A percentile compares a stretch with the other conserved stretches of the same genome.
Conservation (phyloP, 2,797 vertebrate species). For the Pantherophis alleghaniensis region DNA sequence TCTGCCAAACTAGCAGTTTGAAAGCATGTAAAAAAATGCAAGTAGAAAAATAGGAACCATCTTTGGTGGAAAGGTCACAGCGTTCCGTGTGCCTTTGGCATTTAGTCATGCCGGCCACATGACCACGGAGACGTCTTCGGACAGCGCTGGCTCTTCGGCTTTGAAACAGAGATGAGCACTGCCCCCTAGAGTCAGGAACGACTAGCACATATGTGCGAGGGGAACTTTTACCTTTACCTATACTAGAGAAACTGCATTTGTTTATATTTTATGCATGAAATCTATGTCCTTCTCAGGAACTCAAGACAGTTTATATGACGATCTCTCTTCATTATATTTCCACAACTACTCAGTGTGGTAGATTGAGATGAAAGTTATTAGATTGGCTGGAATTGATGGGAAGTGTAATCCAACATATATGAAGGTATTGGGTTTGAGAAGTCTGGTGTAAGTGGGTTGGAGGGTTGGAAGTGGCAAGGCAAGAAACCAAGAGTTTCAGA, state of each 20-base stretch:
- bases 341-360: not conserved
- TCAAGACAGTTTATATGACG: not conserved
- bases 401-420: not conserved
- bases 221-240: too few relatives aligned
- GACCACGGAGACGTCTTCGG: too few relatives aligned
- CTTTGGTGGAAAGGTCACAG: too few relatives aligned
- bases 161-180: too few relatives aligned
- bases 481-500: not conserved
- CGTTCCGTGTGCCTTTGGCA: too few relatives aligned
- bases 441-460: not conserved
- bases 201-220: too few relatives aligned
- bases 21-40: too few relatives aligned
- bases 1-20: too few relatives aligned
- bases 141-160: too few relatives aligned
- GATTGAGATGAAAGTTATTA: not conserved
- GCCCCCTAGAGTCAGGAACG: too few relatives aligned
- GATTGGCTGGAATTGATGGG: not conserved
- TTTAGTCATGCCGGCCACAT: too few relatives aligned
- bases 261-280: not conserved
- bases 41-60: too few relatives aligned
- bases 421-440: not conserved
- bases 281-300: not conserved
- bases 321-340: not conserved
- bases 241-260: not conserved
- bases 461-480: not conserved